Conservation (phyloP, 2,888 invertebrate genomes). For the Diabrotica balteata region DNA sequence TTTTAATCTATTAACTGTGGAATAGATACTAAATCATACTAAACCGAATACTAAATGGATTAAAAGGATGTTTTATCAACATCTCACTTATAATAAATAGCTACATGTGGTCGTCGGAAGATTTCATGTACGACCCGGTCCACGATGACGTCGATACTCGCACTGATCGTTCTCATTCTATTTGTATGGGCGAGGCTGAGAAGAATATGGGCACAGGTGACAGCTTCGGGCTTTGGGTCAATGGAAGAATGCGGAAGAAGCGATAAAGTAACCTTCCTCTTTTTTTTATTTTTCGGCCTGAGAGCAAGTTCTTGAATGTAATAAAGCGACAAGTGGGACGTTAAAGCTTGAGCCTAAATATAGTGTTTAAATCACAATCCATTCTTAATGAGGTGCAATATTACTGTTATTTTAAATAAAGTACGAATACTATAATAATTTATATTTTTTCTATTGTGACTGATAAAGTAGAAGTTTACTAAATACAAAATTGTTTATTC, state of each 20-base stretch:
- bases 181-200: conserved; percentile 42
- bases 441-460: too few species aligned
- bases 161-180: conserved; percentile 19
- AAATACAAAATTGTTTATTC: too few species aligned
- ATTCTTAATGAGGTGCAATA: too few species aligned
- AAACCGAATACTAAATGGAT: too few species aligned
- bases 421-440: too few species aligned
- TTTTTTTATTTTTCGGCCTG: conserved; percentile 1
- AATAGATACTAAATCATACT: too few species aligned
- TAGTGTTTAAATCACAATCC: too few species aligned
- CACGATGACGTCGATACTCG: conserved; percentile 2
- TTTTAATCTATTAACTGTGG: too few species aligned
- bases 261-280: conserved; percentile 28
- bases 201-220: conserved; percentile 48
- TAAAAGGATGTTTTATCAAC: too few species aligned
- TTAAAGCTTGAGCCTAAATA: not conserved
- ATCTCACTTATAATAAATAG: conserved; percentile 22
- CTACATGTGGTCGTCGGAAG: conserved; percentile 18
- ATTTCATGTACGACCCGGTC: conserved; percentile 29
- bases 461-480: too few species aligned
- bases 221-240: conserved; percentile 46
- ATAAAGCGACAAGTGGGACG: conserved; percentile 13
- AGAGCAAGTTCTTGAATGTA: conserved; percentile 4
- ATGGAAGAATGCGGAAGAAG: conserved; percentile 46
- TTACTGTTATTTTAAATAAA: too few species aligned